Percentiles rank a stretch among this genome's conserved stretches.
phyloP scores from a whole-genome alignment of 1,140 invertebrate species.

The Phocides pigmalion region DNA sequence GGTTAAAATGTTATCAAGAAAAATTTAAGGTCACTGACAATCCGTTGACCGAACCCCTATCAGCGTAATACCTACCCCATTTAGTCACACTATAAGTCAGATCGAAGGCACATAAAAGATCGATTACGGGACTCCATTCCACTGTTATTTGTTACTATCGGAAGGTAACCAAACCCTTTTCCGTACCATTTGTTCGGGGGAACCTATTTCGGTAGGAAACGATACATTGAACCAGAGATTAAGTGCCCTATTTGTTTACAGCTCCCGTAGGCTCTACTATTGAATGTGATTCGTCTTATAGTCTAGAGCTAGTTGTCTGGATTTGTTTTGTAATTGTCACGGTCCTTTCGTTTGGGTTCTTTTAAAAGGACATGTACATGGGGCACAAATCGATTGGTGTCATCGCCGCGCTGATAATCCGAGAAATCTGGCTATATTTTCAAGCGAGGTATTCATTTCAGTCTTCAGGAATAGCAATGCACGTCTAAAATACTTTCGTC shows the following conservation, averaged over 20 bases:
- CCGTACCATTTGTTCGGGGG: slow-evolving; percentile 65
- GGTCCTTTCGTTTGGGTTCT: neutral
- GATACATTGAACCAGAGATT: slow-evolving; percentile 73
- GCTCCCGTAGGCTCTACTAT: slow-evolving; percentile 32
- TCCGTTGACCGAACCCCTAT: slow-evolving; percentile 8
- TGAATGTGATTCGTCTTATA: slow-evolving; percentile 21
- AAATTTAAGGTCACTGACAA: slow-evolving; percentile 1
- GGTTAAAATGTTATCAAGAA: neutral
- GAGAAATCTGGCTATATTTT: too few species aligned
- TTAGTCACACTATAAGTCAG: slow-evolving; percentile 39
- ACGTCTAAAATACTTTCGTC: too few species aligned
- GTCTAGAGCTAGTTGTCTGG: slow-evolving; percentile 14
- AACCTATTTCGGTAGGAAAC: slow-evolving; percentile 61
- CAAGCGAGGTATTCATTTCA: too few species aligned
- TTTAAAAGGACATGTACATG: too few species aligned
- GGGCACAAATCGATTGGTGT: too few species aligned
- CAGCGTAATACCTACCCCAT: slow-evolving; percentile 28
- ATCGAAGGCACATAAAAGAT: slow-evolving; percentile 44
- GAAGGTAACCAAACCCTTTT: slow-evolving; percentile 65
- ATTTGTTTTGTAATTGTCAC: slow-evolving; percentile 27
- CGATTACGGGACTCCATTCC: slow-evolving; percentile 55
- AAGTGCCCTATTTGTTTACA: slow-evolving; percentile 68
- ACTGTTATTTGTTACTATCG: slow-evolving; percentile 69
- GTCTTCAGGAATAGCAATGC: too few species aligned
- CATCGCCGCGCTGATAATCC: too few species aligned